These are phyloP conservation scores for Drosophila mulleri DNA, from an alignment of 2,888 invertebrate genomes.

Conservation along the genomic window DNA sequence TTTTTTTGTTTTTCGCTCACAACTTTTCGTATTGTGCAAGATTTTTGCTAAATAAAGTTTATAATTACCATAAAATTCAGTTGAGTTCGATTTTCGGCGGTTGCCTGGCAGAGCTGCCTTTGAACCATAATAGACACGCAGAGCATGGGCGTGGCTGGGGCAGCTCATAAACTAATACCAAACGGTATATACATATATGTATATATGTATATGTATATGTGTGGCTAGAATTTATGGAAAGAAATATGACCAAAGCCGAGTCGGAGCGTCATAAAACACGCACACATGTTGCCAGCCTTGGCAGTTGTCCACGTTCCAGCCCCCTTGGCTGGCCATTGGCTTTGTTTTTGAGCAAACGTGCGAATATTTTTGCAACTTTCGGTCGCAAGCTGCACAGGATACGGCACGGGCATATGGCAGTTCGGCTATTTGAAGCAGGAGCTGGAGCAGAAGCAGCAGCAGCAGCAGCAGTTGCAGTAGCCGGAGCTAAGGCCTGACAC, in stretches of 20 bases:
- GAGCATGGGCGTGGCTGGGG: conserved; percentile 34
- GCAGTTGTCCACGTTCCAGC: conserved; percentile 6
- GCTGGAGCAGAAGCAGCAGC: no score
- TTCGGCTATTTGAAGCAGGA: neutral
- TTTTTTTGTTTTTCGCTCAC: neutral
- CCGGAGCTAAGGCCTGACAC: conserved; percentile 18
- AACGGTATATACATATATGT: conserved; percentile 14
- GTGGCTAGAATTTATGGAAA: conserved; percentile 68
- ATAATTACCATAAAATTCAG: conserved; percentile 75
- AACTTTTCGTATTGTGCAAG: conserved; percentile 31
- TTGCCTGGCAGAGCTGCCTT: conserved; percentile 33
- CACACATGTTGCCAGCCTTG: conserved; percentile 45
- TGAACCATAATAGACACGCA: conserved; percentile 45
- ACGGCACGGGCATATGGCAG: conserved; percentile 66
- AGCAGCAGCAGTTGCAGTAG: neutral
- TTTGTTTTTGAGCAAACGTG: conserved; percentile 74
- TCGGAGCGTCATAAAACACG: conserved; percentile 55
- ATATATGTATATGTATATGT: conserved; percentile 10
- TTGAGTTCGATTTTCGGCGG: conserved; percentile 50
- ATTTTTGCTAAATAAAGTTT: conserved; percentile 62
- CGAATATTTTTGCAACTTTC: conserved; percentile 78
- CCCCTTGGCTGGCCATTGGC: conserved; percentile 26
- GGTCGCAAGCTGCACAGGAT: conserved; percentile 75
- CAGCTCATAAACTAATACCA: conserved; percentile 62
- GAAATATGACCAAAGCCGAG: conserved; percentile 63